These are phyloP conservation scores for Shargacucullia verbasci DNA, from an alignment of 2,888 invertebrate species.

Conservation along the genomic window DNA sequence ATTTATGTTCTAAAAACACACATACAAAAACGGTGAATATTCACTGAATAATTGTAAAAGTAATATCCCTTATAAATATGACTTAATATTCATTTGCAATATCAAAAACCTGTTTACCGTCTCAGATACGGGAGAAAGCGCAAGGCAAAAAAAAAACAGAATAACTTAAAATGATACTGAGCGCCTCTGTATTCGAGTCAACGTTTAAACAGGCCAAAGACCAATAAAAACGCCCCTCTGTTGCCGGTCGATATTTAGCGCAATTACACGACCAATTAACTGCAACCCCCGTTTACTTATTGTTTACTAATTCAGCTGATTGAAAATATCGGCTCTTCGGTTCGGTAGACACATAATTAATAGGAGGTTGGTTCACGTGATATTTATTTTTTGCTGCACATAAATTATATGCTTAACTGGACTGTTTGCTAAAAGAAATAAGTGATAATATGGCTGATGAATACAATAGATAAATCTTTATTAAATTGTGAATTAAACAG, in stretches of 20 bases:
- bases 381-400: slow-evolving; percentile 3
- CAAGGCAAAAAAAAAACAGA: slow-evolving; percentile 7
- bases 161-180: slow-evolving; percentile 19
- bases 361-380: slow-evolving; percentile 16
- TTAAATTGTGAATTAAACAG: no score
- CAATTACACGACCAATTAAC: slow-evolving; percentile 49
- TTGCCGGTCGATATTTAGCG: slow-evolving; percentile 29
- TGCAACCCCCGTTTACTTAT: slow-evolving; percentile 23
- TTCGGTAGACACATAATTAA: slow-evolving; percentile 25
- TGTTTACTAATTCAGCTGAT: slow-evolving; percentile 41
- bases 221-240: slow-evolving; percentile 30
- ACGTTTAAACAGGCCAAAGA: slow-evolving; percentile 16
- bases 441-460: not conserved
- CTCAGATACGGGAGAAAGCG: slow-evolving; percentile 28
- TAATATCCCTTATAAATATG: slow-evolving; percentile 6
- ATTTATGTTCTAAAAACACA: not conserved
- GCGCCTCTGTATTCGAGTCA: slow-evolving; percentile 22
- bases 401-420: slow-evolving; percentile 10
- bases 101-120: slow-evolving; percentile 34
- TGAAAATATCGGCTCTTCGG: slow-evolving; percentile 31
- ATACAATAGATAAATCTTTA: not conserved
- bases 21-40: slow-evolving; percentile 9
- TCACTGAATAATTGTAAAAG: slow-evolving; percentile 13
- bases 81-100: slow-evolving; percentile 14
- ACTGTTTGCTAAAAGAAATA: slow-evolving; percentile 1